Base-by-base conservation (phyloP, 2,888 invertebrate genomes). In the Isoperla grammatica region DNA sequence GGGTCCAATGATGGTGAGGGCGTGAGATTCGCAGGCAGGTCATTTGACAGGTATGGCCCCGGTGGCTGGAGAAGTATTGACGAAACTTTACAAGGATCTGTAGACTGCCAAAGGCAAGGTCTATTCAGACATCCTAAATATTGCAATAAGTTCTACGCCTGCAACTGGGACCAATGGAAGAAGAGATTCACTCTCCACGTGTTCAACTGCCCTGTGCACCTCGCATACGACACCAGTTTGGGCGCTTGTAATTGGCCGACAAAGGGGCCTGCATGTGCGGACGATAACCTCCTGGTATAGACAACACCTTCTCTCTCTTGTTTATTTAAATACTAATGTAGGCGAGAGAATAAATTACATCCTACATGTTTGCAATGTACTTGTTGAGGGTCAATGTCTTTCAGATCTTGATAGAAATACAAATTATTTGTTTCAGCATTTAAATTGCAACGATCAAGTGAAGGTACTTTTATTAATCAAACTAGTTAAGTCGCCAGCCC, bases 181-280 rank as follows among this genome's bases (percentile, higher is more conserved):
- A 83, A 87, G 66, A 80, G 82, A 67, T 90, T 83, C 71, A 87
- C 87, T 1, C 78, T 90, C 6, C 86, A 87, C 69, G 80, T 86
- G 1, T 88, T 89, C 73, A 86, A 88, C 69, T 90, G 89, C 68
- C 89, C 89, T 0, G 81, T 90, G 12, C 87, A 87, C 70, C 76
- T 90, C 54, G 87, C 87, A 50, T 90, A 88, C 68, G 89, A 90
- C 71, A 80, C 82, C 17, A 81, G 76, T 59, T 78, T 87, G 67
- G 84, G 86, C n/a, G 90, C 88, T 50, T 90, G 90, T 68, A 89
- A 88, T 72, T 88, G 88, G 87, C 89, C 89, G 1, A 87, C 86
- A 69, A 85, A 87, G 70, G 88, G 88, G 23, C 88, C 88, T 0
- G 84, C 86, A 55, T 89, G 88, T 71, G 81, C 85, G 65, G 85